phyloP scores from a whole-genome alignment of 2,797 vertebrate species.

The Serranus cabrilla region DNA sequence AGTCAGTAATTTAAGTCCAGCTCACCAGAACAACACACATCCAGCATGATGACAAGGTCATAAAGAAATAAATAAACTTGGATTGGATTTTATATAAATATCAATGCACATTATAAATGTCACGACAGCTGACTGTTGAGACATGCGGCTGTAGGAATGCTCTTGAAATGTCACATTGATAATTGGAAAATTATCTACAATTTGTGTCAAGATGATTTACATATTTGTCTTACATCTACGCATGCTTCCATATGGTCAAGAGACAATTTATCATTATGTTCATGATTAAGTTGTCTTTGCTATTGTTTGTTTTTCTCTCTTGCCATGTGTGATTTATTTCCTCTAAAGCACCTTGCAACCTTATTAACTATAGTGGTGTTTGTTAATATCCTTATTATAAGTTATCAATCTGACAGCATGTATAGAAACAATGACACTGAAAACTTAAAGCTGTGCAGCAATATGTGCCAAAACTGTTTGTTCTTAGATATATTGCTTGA shows the following conservation, averaged over 20 bases:
- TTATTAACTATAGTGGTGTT: background rate
- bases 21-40: background rate
- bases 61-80: background rate
- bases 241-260: background rate
- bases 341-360: background rate
- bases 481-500: background rate
- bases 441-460: background rate
- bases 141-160: too few relatives aligned
- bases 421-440: background rate
- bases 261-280: background rate
- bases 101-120: background rate
- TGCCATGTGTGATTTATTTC: background rate
- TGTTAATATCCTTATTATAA: background rate
- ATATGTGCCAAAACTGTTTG: background rate
- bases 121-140: background rate
- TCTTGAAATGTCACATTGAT: background rate
- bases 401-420: background rate
- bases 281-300: background rate
- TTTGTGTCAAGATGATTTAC: background rate
- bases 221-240: background rate
- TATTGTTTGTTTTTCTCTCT: background rate
- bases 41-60: background rate
- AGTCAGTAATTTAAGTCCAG: background rate
- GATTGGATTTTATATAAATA: constrained; percentile 11
- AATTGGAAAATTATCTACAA: background rate